phyloP scores from a whole-genome alignment of 2,113 vertebrate genomes.

The Barnardius zonarius region DNA sequence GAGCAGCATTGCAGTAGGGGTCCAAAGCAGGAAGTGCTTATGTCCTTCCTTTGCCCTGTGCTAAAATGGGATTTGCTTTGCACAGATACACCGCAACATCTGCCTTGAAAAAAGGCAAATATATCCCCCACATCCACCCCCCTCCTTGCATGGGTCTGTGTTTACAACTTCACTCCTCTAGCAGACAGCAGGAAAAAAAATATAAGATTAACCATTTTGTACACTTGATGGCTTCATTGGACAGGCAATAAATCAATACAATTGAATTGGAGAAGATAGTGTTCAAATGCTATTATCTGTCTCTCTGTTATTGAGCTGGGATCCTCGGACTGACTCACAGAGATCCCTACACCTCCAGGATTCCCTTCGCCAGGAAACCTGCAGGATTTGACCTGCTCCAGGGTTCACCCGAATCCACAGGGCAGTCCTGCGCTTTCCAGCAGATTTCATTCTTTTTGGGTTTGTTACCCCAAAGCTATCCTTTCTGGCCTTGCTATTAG shows the following conservation, averaged over 20 bases:
- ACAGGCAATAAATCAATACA: conserved; percentile 70
- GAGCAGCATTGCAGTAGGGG: neutral
- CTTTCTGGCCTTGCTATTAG: neutral
- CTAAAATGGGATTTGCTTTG: neutral
- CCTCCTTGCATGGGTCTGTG: neutral
- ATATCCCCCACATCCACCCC: neutral
- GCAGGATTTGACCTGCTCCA: neutral
- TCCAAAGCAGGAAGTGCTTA: neutral
- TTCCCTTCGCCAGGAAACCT: neutral
- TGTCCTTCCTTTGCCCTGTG: neutral
- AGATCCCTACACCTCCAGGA: conserved; percentile 21
- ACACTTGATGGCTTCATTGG: conserved; percentile 66
- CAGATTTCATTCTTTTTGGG: neutral
- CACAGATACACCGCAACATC: neutral
- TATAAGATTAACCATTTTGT: conserved; percentile 69
- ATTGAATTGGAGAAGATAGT: conserved; percentile 68
- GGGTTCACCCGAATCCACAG: rapidly evolving
- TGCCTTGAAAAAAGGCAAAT: neutral
- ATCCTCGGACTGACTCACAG: conserved; percentile 32
- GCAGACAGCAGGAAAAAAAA: conserved; percentile 25
- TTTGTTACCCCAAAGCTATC: neutral
- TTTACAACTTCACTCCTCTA: conserved; percentile 44
- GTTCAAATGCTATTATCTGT: conserved; percentile 67
- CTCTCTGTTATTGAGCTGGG: conserved; percentile 63
- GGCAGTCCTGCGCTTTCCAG: neutral